Base-by-base conservation (phyloP, 2,888 invertebrate species). In the Melikaiella ostensackeni region DNA sequence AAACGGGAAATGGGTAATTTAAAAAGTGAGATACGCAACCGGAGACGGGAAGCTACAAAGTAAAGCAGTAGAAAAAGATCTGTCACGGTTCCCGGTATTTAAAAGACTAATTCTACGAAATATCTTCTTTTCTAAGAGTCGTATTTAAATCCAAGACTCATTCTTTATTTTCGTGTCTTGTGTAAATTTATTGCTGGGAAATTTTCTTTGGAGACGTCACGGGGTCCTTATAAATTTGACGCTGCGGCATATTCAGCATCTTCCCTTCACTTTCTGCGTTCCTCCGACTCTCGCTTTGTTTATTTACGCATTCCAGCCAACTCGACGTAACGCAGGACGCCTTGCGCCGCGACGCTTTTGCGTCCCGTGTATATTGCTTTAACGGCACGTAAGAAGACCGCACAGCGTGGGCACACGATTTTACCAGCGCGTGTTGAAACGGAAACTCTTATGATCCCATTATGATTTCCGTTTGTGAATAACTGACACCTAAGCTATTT, bases 321-420 rank as follows among this genome's bases (percentile, higher is more conserved):
- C 86, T 85, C 85, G 88, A 90, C 87, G 90, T 89, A 88, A 90
- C 88, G 89, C 90, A 90, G 90, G 89, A 87, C 87, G 87, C 85
- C 85, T 83, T 84, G 84, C 85, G 84, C 86, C 88, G 89, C 91
- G 90, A 90, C 89, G 89, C 88, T 89, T 89, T 88, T 88, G 85
- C 87, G 87, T 89, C 88, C 86, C 85, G 81, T 90, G 91, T 91
- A 90, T 91, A 91, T 91, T 90, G 89, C 88, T 89, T 88, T 88
- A 89, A 85, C 81, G 82, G 81, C 82, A 81, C 82, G 82, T 84
- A 84, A 86, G 84, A 85, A 85, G 86, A 86, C 83, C 84, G 84
- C 86, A 83, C 84, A 84, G 83, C 81, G 84, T 80, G 85, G 81
- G 84, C 84, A 84, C 85, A 84, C 84, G 81, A 75, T 62, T 81